Evolutionary conservation across 1,140 invertebrate species (phyloP).

Genomic region (Drosophila subpulchrella): DNA sequence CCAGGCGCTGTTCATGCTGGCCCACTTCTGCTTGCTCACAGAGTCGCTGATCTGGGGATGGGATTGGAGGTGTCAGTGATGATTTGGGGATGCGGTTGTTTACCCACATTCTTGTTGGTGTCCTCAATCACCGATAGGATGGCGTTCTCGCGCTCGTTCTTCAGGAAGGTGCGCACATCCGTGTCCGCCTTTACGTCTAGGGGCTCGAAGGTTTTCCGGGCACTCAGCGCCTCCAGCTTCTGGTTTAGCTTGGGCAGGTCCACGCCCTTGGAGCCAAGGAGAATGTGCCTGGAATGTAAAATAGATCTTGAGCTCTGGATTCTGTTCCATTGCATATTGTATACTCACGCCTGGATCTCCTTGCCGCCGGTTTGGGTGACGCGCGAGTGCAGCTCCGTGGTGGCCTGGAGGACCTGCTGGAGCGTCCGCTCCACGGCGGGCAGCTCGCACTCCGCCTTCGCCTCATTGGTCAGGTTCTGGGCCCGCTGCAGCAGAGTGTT

Average conservation of each 20-base stretch:
- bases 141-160: conserved; percentile 97
- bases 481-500: conserved; percentile 94
- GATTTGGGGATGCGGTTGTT: not conserved
- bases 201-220: conserved; percentile 94
- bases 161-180: conserved; percentile 90
- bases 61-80: not conserved
- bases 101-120: conserved; percentile 92
- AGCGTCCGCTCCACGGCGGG: conserved; percentile 96
- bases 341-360: conserved; percentile 96
- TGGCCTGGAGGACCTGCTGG: conserved; percentile 95
- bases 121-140: conserved; percentile 96
- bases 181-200: conserved; percentile 96
- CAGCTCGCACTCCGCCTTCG: conserved; percentile 92
- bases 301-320: not conserved
- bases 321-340: not conserved
- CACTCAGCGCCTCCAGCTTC: conserved; percentile 94
- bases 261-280: conserved; percentile 96
- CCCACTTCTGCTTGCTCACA: conserved; percentile 91
- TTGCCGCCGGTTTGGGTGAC: conserved; percentile 93
- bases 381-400: conserved; percentile 93
- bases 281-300: conserved; percentile 89
- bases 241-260: conserved; percentile 96
- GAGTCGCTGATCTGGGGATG: conserved; percentile 88
- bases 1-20: conserved; percentile 93
- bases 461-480: conserved; percentile 94